These are phyloP conservation scores for Nephrocerus scutellatus DNA, from an alignment of 2,888 invertebrate species.

Conservation along the genomic window DNA sequence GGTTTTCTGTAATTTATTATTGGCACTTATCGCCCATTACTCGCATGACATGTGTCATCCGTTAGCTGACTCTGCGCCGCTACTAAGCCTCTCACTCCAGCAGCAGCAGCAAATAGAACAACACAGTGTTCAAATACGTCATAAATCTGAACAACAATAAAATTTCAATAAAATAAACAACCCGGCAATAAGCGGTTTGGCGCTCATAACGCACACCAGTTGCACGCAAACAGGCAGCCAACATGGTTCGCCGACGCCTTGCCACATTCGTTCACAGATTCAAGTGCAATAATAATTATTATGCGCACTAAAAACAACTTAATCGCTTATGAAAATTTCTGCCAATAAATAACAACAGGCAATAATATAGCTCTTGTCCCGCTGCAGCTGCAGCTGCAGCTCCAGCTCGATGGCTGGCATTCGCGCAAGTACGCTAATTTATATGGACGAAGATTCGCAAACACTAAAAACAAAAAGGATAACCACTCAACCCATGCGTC, in stretches of 20 bases:
- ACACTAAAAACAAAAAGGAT: too few relatives aligned
- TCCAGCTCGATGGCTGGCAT: conserved; percentile 20
- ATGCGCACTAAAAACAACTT: conserved; percentile 43
- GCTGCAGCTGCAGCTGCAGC: too few relatives aligned
- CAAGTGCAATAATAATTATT: conserved; percentile 41
- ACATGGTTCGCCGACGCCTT: too few relatives aligned
- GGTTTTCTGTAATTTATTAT: neutral
- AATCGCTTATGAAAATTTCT: conserved; percentile 42
- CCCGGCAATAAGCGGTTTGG: conserved; percentile 18
- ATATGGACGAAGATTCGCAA: neutral
- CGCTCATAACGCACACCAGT: conserved; percentile 21
- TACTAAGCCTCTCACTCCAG: too few relatives aligned
- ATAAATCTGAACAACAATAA: conserved; percentile 43
- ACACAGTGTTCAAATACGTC: conserved; percentile 25
- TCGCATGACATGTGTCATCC: conserved; percentile 25
- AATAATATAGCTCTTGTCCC: too few relatives aligned
- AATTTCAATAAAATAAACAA: conserved; percentile 42
- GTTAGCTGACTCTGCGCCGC: conserved; percentile 33
- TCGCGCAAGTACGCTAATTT: too few relatives aligned
- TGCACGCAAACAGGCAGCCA: conserved; percentile 6
- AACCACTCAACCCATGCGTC: too few relatives aligned
- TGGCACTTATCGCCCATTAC: conserved; percentile 11
- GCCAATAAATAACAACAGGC: conserved; percentile 37
- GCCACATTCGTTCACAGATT: too few relatives aligned
- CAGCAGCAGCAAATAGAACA: conserved; percentile 4